These are phyloP conservation scores for Pinctada fucata DNA, from an alignment of 2,888 invertebrate species.

Conservation along the genomic window DNA sequence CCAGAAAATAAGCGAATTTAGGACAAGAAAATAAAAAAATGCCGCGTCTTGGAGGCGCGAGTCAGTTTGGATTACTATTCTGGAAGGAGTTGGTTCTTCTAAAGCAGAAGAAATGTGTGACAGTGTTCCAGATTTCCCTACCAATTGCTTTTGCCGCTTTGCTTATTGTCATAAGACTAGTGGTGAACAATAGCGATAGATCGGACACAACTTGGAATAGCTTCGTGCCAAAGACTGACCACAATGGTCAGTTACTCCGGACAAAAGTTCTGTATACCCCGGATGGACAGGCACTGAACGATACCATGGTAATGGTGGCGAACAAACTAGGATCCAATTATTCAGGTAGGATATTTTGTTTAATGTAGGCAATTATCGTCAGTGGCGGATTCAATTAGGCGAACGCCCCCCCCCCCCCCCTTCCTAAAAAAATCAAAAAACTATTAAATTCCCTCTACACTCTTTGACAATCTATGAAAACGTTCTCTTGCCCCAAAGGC, in stretches of 20 bases:
- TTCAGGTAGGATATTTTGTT: slow-evolving; percentile 11
- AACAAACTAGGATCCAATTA: not conserved
- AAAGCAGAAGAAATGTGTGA: slow-evolving; percentile 57
- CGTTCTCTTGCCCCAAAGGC: too few species aligned
- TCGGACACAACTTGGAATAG: not conserved
- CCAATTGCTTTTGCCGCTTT: slow-evolving; percentile 62
- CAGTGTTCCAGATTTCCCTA: slow-evolving; percentile 63
- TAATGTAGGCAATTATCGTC: too few species aligned
- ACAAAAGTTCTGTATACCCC: slow-evolving; percentile 32
- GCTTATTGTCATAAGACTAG: slow-evolving; percentile 51
- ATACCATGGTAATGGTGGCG: slow-evolving; percentile 16
- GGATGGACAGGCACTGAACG: slow-evolving; percentile 7
- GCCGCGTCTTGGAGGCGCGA: slow-evolving; percentile 29
- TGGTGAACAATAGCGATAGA: not conserved
- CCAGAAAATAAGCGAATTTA: too few species aligned
- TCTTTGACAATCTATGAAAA: too few species aligned
- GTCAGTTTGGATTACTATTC: slow-evolving; percentile 62
- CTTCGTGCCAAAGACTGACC: not conserved
- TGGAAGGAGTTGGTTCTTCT: slow-evolving; percentile 68
- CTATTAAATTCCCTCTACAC: too few species aligned
- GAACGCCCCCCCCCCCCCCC: too few species aligned
- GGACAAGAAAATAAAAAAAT: not conserved
- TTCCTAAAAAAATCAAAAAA: too few species aligned
- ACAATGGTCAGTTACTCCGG: not conserved
- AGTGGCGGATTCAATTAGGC: too few species aligned